Conservation (phyloP, 2,797 vertebrate genomes). For the Nannoperca australis region DNA sequence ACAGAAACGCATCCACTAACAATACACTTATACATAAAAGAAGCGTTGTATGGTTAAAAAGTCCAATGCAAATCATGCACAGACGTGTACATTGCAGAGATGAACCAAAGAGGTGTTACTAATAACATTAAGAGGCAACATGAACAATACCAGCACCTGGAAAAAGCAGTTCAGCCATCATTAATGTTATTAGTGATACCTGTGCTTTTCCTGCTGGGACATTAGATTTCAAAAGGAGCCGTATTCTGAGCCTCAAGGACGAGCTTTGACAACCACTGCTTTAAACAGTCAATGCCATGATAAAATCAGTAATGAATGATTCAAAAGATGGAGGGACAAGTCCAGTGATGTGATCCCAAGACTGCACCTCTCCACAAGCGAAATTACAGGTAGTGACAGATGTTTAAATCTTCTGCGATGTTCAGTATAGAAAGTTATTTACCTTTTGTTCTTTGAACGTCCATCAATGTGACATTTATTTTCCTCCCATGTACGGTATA, state of each 20-base stretch:
- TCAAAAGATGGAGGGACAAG: background rate
- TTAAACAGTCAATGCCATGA: slow-evolving; percentile 13
- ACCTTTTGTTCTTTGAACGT: slow-evolving; percentile 30
- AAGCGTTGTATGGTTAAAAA: background rate
- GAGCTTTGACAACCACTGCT: background rate
- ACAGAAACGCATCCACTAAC: background rate
- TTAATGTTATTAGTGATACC: background rate
- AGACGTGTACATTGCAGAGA: background rate
- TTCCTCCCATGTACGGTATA: slow-evolving; percentile 23
- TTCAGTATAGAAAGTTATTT: slow-evolving; percentile 42
- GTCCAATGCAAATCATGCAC: too few species aligned
- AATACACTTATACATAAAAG: background rate
- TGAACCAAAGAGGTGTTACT: background rate
- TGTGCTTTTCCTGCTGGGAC: background rate
- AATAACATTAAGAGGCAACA: background rate
- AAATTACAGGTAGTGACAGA: slow-evolving; percentile 23
- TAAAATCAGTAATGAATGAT: slow-evolving; percentile 7
- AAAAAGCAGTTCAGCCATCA: too few species aligned
- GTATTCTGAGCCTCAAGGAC: background rate
- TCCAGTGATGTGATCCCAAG: background rate
- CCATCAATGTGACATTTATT: slow-evolving; percentile 61
- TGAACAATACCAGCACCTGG: background rate
- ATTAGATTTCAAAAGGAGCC: background rate
- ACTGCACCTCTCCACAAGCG: background rate
- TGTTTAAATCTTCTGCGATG: background rate